A percentile compares a stretch with the other conserved stretches of the same genome.
Evolutionary conservation across 2,797 vertebrate species (phyloP).

Genomic region (Pempheris klunzingeri): DNA sequence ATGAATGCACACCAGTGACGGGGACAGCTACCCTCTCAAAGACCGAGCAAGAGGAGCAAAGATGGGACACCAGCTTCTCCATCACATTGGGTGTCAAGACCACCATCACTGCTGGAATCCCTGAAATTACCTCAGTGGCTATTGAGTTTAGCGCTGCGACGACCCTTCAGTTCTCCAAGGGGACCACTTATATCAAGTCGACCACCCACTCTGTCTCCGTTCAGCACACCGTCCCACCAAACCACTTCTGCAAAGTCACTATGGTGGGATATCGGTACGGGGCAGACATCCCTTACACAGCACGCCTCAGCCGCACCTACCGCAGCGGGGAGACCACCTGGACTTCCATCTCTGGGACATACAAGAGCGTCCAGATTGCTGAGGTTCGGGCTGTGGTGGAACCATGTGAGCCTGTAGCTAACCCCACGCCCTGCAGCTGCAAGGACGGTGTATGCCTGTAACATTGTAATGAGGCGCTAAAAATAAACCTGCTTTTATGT

Average conservation of each 20-base stretch:
- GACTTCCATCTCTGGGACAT: constrained; percentile 62
- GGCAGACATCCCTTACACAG: constrained; percentile 67
- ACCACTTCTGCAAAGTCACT: constrained; percentile 59
- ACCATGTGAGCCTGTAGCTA: constrained; percentile 59
- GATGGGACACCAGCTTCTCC: constrained; percentile 62
- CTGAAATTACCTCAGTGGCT: constrained; percentile 6
- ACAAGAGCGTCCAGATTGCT: constrained; percentile 53
- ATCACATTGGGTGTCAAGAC: constrained; percentile 44
- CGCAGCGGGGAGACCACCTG: constrained; percentile 52
- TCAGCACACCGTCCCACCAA: constrained; percentile 54
- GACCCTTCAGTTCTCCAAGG: constrained; percentile 39
- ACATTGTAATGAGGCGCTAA: too few relatives aligned
- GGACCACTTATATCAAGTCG: constrained; percentile 52
- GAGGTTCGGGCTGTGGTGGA: constrained; percentile 39
- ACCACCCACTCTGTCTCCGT: constrained; percentile 47
- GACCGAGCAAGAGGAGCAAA: constrained; percentile 39
- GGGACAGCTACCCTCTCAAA: constrained; percentile 59
- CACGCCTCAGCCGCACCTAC: constrained; percentile 66
- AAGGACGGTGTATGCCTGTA: background rate
- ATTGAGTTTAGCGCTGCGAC: constrained; percentile 42
- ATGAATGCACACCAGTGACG: constrained; percentile 33
- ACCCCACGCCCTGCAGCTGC: constrained; percentile 43
- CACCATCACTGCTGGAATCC: constrained; percentile 50
- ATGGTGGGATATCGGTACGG: constrained; percentile 65
- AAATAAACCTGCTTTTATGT: too few relatives aligned